phyloP scores from a whole-genome alignment of 1,140 invertebrate genomes.

The Magallana gigas region DNA sequence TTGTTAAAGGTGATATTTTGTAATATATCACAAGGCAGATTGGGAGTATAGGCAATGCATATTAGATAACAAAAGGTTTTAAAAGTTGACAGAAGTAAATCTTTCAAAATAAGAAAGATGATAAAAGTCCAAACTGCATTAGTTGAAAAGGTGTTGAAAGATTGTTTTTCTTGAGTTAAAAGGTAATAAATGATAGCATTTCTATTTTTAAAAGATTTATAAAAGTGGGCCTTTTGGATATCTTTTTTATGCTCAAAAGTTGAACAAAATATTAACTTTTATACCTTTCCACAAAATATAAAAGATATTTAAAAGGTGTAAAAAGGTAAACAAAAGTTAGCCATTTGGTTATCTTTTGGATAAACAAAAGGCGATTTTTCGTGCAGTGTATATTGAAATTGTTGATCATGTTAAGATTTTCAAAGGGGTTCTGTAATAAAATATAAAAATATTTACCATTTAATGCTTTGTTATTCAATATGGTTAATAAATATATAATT shows the following conservation, averaged over 20 bases:
- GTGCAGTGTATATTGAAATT: not conserved
- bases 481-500: too few species aligned
- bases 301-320: not conserved
- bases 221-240: conserved; percentile 19
- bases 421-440: too few species aligned
- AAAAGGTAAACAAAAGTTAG: not conserved
- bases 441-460: too few species aligned
- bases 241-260: not conserved
- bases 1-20: not conserved
- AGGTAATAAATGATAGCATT: not conserved
- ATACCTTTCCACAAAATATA: conserved; percentile 12
- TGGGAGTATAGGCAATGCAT: not conserved
- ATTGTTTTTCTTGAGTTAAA: not conserved
- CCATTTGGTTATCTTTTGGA: not conserved
- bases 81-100: not conserved
- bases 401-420: too few species aligned
- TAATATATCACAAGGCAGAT: not conserved
- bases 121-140: not conserved
- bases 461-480: too few species aligned
- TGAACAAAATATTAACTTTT: conserved; percentile 1
- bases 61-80: not conserved
- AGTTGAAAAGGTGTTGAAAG: not conserved
- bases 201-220: not conserved
- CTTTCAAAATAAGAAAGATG: not conserved
- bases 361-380: conserved; percentile 26